phyloP scores from a whole-genome alignment of 2,113 vertebrate species.

The Columba livia region DNA sequence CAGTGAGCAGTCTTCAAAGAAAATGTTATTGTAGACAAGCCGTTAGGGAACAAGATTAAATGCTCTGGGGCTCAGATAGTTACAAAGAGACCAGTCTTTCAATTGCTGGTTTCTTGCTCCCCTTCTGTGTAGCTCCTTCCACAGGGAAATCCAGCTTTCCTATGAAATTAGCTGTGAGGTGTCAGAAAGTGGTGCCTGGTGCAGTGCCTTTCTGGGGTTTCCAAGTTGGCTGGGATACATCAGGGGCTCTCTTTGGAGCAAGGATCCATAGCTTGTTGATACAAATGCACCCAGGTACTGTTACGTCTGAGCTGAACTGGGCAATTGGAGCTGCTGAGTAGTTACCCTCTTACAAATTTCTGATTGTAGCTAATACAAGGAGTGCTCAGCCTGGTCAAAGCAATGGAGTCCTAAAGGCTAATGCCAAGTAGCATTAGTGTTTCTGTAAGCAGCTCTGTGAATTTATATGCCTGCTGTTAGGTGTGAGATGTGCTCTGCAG shows the following conservation, averaged over 20 bases:
- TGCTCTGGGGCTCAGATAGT: not conserved
- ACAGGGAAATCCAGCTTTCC: not conserved
- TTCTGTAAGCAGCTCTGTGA: not conserved
- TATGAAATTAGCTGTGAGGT: not conserved
- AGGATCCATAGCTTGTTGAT: not conserved
- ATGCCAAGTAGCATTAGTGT: too few relatives aligned
- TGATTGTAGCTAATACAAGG: not conserved
- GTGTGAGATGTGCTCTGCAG: not conserved
- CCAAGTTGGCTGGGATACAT: not conserved
- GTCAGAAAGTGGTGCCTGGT: not conserved
- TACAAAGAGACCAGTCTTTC: not conserved
- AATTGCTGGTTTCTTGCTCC: not conserved
- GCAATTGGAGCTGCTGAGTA: not conserved
- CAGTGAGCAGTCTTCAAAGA: not conserved
- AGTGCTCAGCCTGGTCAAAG: not conserved
- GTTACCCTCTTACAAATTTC: not conserved
- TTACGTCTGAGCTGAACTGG: not conserved
- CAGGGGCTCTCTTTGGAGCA: not conserved
- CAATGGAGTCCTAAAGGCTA: not conserved
- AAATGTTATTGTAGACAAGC: not conserved
- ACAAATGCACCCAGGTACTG: not conserved
- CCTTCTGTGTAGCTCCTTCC: accelerated
- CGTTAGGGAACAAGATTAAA: not conserved
- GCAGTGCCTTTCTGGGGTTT: not conserved
- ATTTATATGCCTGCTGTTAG: not conserved